Percentiles rank a stretch among this genome's conserved stretches.
Conservation (phyloP, 2,113 vertebrate species). For the Genyomyrus donnyi region DNA sequence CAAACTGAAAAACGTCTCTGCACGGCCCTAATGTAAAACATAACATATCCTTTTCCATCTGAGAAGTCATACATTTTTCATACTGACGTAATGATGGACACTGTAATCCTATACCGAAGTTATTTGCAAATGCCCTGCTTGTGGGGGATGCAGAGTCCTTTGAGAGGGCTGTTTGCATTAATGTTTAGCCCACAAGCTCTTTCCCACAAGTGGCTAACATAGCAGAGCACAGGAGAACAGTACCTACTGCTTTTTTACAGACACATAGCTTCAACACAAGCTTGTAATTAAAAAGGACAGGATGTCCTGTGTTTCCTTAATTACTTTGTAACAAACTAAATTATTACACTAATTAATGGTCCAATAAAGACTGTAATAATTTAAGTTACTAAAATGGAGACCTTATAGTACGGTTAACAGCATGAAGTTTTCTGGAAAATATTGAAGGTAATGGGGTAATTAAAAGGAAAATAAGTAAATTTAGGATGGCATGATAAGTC, state of each 20-base stretch:
- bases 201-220: background rate
- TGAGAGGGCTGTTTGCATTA: background rate
- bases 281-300: background rate
- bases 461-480: background rate
- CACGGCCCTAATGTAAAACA: background rate
- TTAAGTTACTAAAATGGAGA: background rate
- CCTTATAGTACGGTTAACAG: background rate
- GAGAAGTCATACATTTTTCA: background rate
- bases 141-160: background rate
- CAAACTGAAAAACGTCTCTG: background rate
- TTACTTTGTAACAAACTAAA: background rate
- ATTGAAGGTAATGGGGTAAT: background rate
- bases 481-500: background rate
- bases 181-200: background rate
- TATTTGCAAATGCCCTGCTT: background rate
- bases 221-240: background rate
- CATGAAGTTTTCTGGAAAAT: background rate
- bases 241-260: background rate
- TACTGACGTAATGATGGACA: background rate
- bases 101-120: background rate
- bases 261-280: background rate
- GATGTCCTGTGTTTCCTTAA: background rate
- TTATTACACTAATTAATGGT: background rate
- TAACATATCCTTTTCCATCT: background rate
- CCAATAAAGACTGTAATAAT: background rate